Percentiles rank a stretch among this genome's conserved stretches.
Conservation (phyloP, 2,797 vertebrate species). For the Pangasius macronema region DNA sequence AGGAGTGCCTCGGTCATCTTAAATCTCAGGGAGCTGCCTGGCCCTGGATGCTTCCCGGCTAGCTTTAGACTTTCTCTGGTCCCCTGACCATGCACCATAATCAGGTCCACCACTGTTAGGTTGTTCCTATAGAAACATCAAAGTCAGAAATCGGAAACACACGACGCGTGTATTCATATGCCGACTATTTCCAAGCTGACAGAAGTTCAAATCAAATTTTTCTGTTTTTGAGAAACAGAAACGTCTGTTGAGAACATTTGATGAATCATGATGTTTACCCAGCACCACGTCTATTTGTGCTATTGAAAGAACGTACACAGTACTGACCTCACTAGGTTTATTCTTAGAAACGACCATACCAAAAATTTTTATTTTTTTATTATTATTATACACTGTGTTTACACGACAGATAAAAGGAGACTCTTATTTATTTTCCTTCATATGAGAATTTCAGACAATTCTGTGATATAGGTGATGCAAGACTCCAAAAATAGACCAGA, state of each 20-base stretch:
- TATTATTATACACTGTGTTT: background rate
- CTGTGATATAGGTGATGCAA: background rate
- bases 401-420: background rate
- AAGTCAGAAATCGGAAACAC: background rate
- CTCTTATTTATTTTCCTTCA: background rate
- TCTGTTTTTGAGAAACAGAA: background rate
- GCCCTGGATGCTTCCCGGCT: constrained; percentile 88
- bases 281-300: background rate
- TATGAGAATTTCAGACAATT: background rate
- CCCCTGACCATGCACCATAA: constrained; percentile 90
- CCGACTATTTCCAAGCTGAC: background rate
- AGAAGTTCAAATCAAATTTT: background rate
- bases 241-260: background rate
- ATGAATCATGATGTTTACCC: background rate
- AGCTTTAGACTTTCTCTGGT: constrained; percentile 89
- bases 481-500: background rate
- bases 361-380: too few species aligned
- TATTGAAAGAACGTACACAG: too few species aligned
- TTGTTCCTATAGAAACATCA: constrained; percentile 84
- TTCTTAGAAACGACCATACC: too few species aligned
- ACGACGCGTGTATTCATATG: too few species aligned
- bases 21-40: constrained; percentile 91
- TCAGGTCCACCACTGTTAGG: constrained; percentile 90
- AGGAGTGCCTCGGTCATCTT: constrained; percentile 95
- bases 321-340: too few species aligned